phyloP scores from a whole-genome alignment of 1,140 invertebrate species.

The Hermetia illucens region DNA sequence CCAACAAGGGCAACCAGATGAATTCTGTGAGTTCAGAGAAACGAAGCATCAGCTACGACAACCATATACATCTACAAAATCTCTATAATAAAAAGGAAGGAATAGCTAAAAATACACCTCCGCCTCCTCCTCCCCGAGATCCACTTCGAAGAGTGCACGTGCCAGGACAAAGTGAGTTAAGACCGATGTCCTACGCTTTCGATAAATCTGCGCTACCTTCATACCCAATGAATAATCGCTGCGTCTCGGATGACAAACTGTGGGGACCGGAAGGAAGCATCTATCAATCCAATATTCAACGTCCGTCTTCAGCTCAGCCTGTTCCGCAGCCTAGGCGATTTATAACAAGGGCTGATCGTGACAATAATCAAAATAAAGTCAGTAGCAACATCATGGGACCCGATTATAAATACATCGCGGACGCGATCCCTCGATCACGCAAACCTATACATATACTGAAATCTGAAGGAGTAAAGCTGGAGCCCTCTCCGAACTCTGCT shows the following conservation, averaged over 20 bases:
- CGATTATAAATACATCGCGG: conserved; percentile 47
- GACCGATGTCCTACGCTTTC: conserved; percentile 37
- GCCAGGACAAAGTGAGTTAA: conserved; percentile 15
- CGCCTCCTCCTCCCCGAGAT: conserved; percentile 55
- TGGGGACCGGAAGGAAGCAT: conserved; percentile 10
- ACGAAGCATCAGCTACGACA: conserved; percentile 29
- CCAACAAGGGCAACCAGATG: too few relatives aligned
- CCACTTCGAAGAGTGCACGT: conserved; percentile 37
- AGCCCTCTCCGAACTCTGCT: neutral
- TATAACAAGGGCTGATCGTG: conserved; percentile 19
- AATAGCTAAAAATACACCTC: conserved; percentile 36
- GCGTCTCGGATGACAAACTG: conserved; percentile 28
- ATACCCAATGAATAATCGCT: conserved; percentile 12
- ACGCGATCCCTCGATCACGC: conserved; percentile 47
- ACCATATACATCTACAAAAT: conserved; percentile 23
- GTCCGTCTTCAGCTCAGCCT: conserved; percentile 41
- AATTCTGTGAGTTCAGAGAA: conserved; percentile 19
- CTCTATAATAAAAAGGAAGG: conserved; percentile 13
- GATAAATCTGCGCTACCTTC: conserved; percentile 18
- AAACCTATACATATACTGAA: conserved; percentile 43
- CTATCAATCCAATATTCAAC: conserved; percentile 11
- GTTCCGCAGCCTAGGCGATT: conserved; percentile 15
- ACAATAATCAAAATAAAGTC: too few relatives aligned
- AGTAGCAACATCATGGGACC: too few relatives aligned
- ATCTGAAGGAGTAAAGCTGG: conserved; percentile 6